Base-by-base conservation (phyloP, 2,113 vertebrate species). In the Calidris pugnax region DNA sequence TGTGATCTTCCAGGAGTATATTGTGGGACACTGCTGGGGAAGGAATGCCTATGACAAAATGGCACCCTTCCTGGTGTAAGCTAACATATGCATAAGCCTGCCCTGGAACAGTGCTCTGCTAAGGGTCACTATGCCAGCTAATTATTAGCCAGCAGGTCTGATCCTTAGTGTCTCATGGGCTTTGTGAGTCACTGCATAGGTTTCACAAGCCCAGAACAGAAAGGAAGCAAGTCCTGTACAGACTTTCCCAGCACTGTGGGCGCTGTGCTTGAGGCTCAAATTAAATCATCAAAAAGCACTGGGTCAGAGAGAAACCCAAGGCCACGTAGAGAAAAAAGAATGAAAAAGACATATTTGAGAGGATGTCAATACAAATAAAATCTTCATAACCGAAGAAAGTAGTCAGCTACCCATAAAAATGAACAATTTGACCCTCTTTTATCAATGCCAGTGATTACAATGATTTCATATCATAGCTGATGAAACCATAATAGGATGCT, bases 351-450 rank as follows among this genome's bases (percentile, higher is more conserved):
- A 67, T 17, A 35, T 14, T 4, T 72, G 56, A 82, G 75, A 86
- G 14, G 14, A 48, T 53, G 14, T 37, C 81, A 86, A 35, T 12
- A 9, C 14, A 84, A 76, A 92, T 11, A 83, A 67, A 83, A 56
- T 47, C 10, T 79, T 22, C 14, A 43, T 30, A 84, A 71, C 7
- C 28, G 32, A 12, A 37, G 15, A 73, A 77, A 59, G 30, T 32
- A 75, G 56, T 82, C 60, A 93, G 71, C 43, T 83, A 89, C n/a
- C 35, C 27, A 43, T 53, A 87, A 87, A 91, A 97, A 90, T 87
- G 17, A 95, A 66, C 7, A 67, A 28, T 89, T 90, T 94, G 66
- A 93, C 51, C 17, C 28, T 82, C 28, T 80, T 96, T 90, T 51
- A 88, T 16, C 64, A 89, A 35, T 85, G 35, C 74, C 69, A 72